Evolutionary conservation across 2,113 vertebrate genomes (phyloP).

Genomic region (Gopherus evgoodei): DNA sequence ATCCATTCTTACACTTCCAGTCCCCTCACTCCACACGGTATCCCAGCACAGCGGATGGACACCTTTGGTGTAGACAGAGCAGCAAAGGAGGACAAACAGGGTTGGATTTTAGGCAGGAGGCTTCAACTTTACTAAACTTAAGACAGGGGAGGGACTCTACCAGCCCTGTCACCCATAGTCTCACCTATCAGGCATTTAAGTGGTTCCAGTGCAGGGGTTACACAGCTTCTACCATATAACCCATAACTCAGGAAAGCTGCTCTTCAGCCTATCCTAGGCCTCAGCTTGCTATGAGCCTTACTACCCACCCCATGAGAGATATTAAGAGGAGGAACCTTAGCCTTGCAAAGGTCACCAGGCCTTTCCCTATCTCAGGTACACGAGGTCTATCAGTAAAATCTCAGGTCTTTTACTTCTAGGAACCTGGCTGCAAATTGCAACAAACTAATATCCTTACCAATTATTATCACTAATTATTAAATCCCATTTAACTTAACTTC

Average conservation of each 20-base stretch:
- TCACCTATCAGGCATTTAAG: neutral
- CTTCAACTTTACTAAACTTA: neutral
- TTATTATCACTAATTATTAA: neutral
- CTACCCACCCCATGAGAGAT: neutral
- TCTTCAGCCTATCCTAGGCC: neutral
- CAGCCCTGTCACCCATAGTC: neutral
- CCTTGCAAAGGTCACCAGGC: neutral
- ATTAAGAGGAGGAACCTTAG: neutral
- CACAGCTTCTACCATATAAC: neutral
- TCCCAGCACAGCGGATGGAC: neutral
- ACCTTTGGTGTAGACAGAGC: neutral
- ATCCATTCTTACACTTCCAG: neutral
- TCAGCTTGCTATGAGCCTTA: neutral
- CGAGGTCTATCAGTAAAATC: neutral
- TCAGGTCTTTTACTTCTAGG: neutral
- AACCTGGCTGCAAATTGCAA: neutral
- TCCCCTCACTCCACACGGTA: neutral
- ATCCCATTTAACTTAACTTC: neutral
- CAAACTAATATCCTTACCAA: neutral
- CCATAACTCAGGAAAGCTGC: neutral
- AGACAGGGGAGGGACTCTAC: neutral
- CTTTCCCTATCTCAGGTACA: neutral
- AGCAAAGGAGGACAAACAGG: neutral
- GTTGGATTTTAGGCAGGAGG: neutral
- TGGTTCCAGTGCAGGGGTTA: neutral